phyloP scores from a whole-genome alignment of 2,113 vertebrate genomes.

The Python bivittatus region DNA sequence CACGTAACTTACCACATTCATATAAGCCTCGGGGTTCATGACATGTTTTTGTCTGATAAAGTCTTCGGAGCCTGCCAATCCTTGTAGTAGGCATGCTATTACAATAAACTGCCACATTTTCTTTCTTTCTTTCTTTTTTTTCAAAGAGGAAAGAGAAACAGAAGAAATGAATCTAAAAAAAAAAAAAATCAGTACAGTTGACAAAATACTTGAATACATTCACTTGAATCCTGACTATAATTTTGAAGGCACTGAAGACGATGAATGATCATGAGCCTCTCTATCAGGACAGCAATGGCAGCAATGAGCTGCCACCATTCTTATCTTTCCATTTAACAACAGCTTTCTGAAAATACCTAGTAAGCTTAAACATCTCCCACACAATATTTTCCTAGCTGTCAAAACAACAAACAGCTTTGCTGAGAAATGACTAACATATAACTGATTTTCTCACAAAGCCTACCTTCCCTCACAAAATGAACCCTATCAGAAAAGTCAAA shows the following conservation, averaged over 20 bases:
- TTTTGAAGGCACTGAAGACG: neutral
- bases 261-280: neutral
- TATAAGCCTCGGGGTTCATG: conserved; percentile 19
- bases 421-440: neutral
- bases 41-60: neutral
- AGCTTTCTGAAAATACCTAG: neutral
- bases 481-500: neutral
- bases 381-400: neutral
- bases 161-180: neutral
- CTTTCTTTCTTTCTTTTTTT: neutral
- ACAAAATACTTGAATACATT: neutral
- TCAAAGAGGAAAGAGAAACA: neutral
- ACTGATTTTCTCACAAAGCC: neutral
- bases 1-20: conserved; percentile 31
- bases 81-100: neutral
- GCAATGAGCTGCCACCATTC: neutral
- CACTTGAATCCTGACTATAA: neutral
- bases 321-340: neutral
- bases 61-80: neutral
- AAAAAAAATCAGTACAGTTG: neutral
- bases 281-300: neutral
- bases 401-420: neutral
- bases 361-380: neutral
- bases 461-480: neutral
- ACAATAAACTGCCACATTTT: conserved; percentile 31